Percentiles rank a stretch among this genome's conserved stretches.
These are phyloP conservation scores for Cryptosula pallasiana DNA, from an alignment of 2,888 invertebrate species.

Conservation along the genomic window DNA sequence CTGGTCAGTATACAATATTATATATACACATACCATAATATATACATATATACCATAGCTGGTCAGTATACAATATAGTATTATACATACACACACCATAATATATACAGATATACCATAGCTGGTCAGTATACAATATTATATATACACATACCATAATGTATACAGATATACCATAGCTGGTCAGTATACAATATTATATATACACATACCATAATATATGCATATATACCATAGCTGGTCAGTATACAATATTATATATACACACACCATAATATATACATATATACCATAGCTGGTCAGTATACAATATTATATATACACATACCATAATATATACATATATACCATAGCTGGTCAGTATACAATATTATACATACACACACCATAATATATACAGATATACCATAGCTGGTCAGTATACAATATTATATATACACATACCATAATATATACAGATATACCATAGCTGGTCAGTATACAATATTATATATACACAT, in stretches of 20 bases:
- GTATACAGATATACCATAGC: constrained; percentile 83
- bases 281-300: neutral
- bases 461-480: neutral
- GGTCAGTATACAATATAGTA: neutral
- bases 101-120: neutral
- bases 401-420: neutral
- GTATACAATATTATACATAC: neutral
- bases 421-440: neutral
- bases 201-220: no score
- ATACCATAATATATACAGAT: neutral
- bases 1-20: constrained; percentile 62
- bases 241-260: neutral
- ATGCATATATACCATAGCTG: neutral
- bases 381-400: no score
- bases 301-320: neutral
- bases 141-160: neutral
- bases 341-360: constrained; percentile 90
- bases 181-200: constrained; percentile 60
- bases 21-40: no score
- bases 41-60: neutral
- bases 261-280: neutral
- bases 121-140: neutral
- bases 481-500: neutral
- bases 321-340: constrained; percentile 69
- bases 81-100: neutral